A percentile compares a stretch with the other conserved stretches of the same genome.
phyloP scores from a whole-genome alignment of 92 coral and sea anemone genomes.

The Phenganax subtilis region DNA sequence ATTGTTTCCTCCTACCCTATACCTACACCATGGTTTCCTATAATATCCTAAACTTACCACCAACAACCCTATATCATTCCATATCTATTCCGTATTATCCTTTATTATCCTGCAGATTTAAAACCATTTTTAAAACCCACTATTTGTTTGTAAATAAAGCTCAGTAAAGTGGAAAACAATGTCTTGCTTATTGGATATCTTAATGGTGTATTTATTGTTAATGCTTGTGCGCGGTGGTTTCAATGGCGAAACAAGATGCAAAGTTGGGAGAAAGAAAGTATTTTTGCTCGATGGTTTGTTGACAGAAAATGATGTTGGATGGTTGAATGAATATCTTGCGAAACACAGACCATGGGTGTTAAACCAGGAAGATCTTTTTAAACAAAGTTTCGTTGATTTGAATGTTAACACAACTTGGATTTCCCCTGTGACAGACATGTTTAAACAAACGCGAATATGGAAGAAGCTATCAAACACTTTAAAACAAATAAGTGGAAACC shows the following conservation, averaged over 20 bases:
- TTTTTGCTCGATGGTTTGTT: slow-evolving; percentile 20
- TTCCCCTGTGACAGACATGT: slow-evolving; percentile 66
- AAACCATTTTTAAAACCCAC: neutral
- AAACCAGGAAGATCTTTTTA: neutral
- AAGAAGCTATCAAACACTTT: slow-evolving; percentile 41
- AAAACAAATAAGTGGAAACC: slow-evolving; percentile 53
- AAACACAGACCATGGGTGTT: slow-evolving; percentile 30
- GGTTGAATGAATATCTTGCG: neutral
- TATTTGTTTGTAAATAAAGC: neutral
- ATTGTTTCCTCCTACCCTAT: too few species aligned
- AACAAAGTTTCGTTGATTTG: slow-evolving; percentile 13
- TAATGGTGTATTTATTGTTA: neutral
- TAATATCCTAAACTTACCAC: neutral
- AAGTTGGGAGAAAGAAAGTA: slow-evolving; percentile 17
- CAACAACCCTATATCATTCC: neutral
- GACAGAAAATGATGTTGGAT: neutral
- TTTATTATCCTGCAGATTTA: neutral
- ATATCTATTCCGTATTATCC: neutral
- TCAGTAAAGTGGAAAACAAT: neutral
- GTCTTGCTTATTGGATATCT: neutral
- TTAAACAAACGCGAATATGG: slow-evolving; percentile 62
- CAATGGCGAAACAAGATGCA: slow-evolving; percentile 4
- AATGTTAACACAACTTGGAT: slow-evolving; percentile 55
- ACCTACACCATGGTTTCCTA: too few species aligned
- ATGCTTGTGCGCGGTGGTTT: neutral